phyloP scores from a whole-genome alignment of 2,113 vertebrate species.

The Tragelaphus buxtoni region DNA sequence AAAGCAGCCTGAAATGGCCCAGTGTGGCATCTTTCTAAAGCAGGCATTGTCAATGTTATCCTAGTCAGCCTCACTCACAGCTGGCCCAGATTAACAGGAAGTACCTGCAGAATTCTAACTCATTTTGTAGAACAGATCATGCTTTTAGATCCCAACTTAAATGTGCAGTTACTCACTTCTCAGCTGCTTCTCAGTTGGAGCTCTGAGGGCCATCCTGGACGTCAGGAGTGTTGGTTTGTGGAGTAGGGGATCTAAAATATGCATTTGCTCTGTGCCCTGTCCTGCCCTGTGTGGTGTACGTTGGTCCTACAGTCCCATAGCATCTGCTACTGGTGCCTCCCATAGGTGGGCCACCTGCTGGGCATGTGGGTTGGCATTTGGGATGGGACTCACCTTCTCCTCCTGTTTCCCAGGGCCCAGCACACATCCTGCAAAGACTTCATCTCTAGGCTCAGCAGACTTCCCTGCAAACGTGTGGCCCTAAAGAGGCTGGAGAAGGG shows the following conservation, averaged over 20 bases:
- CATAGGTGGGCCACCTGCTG: rapidly evolving
- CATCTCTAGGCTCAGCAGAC: background rate
- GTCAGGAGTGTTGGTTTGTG: background rate
- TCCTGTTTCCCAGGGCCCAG: background rate
- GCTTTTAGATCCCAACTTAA: background rate
- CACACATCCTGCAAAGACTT: background rate
- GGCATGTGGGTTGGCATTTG: background rate
- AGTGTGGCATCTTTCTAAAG: rapidly evolving
- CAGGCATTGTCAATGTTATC: too few relatives aligned
- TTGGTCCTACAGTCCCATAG: rapidly evolving
- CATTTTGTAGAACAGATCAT: background rate
- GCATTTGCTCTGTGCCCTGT: too few relatives aligned
- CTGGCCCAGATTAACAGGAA: background rate
- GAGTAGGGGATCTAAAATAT: rapidly evolving
- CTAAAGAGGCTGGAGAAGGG: background rate
- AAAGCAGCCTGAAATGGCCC: rapidly evolving
- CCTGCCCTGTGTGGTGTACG: background rate
- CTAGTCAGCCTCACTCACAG: rapidly evolving
- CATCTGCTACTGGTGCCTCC: background rate
- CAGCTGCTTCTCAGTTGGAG: background rate
- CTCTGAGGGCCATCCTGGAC: background rate
- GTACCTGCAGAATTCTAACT: background rate
- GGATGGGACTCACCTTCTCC: background rate
- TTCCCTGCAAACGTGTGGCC: rapidly evolving
- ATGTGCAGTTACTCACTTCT: background rate